Percentiles rank a stretch among this genome's conserved stretches.
These are phyloP conservation scores for Apotomis betuletana DNA, from an alignment of 2,888 invertebrate species.

Conservation along the genomic window DNA sequence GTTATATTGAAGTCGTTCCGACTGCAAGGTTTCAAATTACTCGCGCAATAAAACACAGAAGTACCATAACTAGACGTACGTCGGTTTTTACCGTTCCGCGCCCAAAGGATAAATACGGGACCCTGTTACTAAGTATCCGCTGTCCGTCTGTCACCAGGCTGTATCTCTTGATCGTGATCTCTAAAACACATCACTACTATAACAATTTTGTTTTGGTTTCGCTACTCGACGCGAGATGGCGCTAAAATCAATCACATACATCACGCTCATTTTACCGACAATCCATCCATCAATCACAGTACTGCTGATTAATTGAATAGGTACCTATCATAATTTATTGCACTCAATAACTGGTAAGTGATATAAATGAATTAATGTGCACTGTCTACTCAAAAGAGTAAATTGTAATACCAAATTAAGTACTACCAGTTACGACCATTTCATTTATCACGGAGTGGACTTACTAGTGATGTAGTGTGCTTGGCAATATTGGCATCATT, in stretches of 20 bases:
- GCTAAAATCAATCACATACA: constrained; percentile 1
- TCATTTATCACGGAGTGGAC: neutral
- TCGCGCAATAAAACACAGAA: too few species aligned
- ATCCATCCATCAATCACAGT: neutral
- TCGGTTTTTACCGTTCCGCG: too few species aligned
- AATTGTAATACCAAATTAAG: neutral
- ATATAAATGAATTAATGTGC: constrained; percentile 7
- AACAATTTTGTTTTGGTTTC: neutral
- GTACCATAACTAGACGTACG: too few species aligned
- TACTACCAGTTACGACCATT: neutral
- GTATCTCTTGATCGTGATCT: too few species aligned
- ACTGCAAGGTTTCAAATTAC: too few species aligned
- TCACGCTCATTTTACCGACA: neutral
- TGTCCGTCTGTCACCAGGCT: too few species aligned
- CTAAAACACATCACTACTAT: too few species aligned
- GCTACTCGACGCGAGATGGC: constrained; percentile 37
- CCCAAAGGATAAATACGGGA: too few species aligned
- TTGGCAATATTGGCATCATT: neutral
- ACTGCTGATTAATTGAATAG: constrained; percentile 16
- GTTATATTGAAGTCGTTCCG: too few species aligned
- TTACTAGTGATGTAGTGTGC: neutral
- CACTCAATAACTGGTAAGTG: constrained; percentile 12
- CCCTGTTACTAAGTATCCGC: too few species aligned
- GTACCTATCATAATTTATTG: constrained; percentile 10
- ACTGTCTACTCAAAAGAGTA: neutral